A percentile compares a stretch with the other conserved stretches of the same genome.
phyloP scores from a whole-genome alignment of 1,140 invertebrate species.

The Brachionus plicatilis region DNA sequence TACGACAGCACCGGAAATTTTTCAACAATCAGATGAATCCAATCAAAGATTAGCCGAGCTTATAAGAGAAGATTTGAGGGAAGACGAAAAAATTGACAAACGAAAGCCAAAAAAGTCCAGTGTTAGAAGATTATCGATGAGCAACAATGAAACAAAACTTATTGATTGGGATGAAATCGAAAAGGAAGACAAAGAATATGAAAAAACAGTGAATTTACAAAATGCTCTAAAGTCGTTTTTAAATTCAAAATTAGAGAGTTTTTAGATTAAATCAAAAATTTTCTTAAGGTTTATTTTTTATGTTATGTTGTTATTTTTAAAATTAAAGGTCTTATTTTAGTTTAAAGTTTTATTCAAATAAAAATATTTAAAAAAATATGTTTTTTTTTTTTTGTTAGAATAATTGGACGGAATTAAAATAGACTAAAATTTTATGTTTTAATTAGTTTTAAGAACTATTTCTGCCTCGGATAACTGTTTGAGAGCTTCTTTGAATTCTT shows the following conservation, averaged over 20 bases:
- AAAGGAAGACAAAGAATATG: neutral
- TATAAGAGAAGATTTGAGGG: neutral
- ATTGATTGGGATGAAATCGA: slow-evolving; percentile 17
- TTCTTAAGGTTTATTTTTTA: neutral
- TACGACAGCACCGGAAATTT: neutral
- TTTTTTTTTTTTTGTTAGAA: neutral
- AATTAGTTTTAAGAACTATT: slow-evolving; percentile 23
- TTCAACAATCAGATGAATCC: neutral
- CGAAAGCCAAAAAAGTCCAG: neutral
- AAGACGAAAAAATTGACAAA: neutral
- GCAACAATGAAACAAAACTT: neutral
- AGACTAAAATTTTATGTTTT: neutral
- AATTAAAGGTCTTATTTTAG: neutral
- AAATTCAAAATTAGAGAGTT: neutral
- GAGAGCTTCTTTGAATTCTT: slow-evolving; percentile 18
- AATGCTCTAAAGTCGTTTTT: neutral
- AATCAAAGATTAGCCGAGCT: neutral
- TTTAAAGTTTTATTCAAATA: neutral
- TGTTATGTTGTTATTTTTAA: neutral
- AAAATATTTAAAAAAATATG: neutral
- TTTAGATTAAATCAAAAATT: neutral
- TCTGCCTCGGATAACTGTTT: slow-evolving; percentile 23
- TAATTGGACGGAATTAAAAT: neutral
- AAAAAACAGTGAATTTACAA: neutral
- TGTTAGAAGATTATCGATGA: neutral